These are phyloP conservation scores for Megamerina dolium DNA, from an alignment of 2,888 invertebrate genomes.

Conservation along the genomic window DNA sequence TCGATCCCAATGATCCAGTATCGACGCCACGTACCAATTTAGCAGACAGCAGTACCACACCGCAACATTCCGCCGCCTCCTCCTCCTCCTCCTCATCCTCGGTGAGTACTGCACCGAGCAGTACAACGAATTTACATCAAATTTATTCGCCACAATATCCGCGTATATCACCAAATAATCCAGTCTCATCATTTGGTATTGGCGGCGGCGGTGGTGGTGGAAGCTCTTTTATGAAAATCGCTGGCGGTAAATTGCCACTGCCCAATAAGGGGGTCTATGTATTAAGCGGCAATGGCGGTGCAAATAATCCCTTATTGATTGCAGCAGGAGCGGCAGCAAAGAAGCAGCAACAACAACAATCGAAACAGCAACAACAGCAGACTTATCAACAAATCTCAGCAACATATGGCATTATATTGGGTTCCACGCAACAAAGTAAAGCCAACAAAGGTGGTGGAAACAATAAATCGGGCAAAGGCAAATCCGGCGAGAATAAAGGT, in stretches of 20 bases:
- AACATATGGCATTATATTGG: slow-evolving; percentile 39
- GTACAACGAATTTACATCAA: slow-evolving; percentile 43
- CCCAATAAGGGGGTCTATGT: slow-evolving; percentile 35
- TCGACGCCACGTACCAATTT: slow-evolving; percentile 44
- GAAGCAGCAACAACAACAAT: slow-evolving; percentile 20
- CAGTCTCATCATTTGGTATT: no score
- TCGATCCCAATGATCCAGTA: slow-evolving; percentile 59
- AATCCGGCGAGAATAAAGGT: slow-evolving; percentile 23
- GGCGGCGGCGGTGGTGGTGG: slow-evolving; percentile 21
- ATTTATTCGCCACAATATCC: slow-evolving; percentile 46
- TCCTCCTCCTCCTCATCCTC: no score
- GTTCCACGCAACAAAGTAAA: no score
- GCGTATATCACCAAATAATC: slow-evolving; percentile 39
- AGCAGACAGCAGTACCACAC: slow-evolving; percentile 39
- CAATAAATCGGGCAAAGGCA: no score
- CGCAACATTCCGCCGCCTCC: slow-evolving; percentile 26
- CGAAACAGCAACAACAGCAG: slow-evolving; percentile 26
- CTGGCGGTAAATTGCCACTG: slow-evolving; percentile 30
- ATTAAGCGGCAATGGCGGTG: slow-evolving; percentile 15
- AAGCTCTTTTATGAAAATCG: slow-evolving; percentile 23
- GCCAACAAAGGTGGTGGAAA: slow-evolving; percentile 21
- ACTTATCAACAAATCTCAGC: slow-evolving; percentile 43
- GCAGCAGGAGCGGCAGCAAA: slow-evolving; percentile 12
- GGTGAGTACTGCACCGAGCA: slow-evolving; percentile 23
- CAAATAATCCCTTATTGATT: slow-evolving; percentile 28